These are phyloP conservation scores for Tragelaphus buxtoni DNA, from an alignment of 2,113 vertebrate species.

Conservation along the genomic window DNA sequence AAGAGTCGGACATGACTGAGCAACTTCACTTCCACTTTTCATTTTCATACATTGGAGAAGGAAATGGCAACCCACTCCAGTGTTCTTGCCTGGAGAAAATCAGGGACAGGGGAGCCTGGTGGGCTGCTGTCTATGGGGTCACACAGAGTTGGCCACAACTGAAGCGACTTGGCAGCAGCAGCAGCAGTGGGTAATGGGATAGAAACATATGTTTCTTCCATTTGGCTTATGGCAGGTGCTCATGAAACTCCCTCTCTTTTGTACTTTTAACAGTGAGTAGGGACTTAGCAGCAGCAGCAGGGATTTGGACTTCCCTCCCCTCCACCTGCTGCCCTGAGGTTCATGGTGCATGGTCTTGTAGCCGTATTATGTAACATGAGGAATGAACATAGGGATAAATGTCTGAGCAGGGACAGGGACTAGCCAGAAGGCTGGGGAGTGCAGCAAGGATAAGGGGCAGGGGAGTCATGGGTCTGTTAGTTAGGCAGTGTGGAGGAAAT, in stretches of 20 bases:
- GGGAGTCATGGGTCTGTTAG: background rate
- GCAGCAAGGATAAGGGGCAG: background rate
- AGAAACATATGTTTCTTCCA: background rate
- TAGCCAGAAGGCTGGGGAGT: background rate
- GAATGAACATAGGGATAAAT: background rate
- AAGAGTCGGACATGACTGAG: background rate
- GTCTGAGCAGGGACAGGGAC: background rate
- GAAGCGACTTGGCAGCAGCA: background rate
- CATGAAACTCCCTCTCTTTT: background rate
- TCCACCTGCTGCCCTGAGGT: background rate
- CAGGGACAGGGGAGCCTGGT: background rate
- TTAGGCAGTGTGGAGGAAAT: background rate
- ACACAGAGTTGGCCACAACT: background rate
- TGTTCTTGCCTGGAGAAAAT: background rate
- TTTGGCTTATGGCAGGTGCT: background rate
- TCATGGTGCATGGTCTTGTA: background rate
- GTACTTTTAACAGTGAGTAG: background rate
- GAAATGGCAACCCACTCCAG: background rate
- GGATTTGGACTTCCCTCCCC: background rate
- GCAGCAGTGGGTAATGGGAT: background rate
- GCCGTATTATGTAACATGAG: background rate
- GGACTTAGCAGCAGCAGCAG: background rate
- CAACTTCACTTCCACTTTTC: background rate
- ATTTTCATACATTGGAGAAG: background rate
- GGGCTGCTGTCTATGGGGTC: background rate